Base-by-base conservation (phyloP, 2,113 vertebrate genomes). In the Progne subis region DNA sequence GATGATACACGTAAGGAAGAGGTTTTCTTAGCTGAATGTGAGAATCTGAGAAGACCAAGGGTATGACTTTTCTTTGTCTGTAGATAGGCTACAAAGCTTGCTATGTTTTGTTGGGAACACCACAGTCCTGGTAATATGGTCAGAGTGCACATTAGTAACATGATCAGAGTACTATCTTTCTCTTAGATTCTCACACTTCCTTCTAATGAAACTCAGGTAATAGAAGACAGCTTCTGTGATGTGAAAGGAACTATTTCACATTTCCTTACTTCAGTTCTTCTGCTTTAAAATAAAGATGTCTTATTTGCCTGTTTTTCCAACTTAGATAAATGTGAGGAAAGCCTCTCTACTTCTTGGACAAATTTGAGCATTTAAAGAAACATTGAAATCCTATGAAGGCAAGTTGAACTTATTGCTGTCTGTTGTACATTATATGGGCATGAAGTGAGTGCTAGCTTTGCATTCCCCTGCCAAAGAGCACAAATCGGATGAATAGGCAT, bases 381-480 rank as follows among this genome's bases (percentile, higher is more conserved):
- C 6, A 25, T 3, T 81, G 12, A 59, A 85, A 70, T 23, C 20
- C 12, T 37, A 6, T 64, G 13, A 77, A 72, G 15, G 57, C 8
- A 65, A 14, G 6, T n/a, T 41, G 12, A 55, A 44, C 12, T 44
- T 18, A 6, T 16, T 64, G 12, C 16, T 47, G 2, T 31, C 14
- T 69, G 20, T 26, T 44, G 8, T 26, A 46, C 4, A 47, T 4
- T 29, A 13, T 26, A 29, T 8, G 4, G 21, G 6, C 8, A 24
- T 34, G 10, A 8, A 44, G 7, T 55, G 14, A 43, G 8, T 34
- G 18, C 5, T 44, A 68, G 14, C 21, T 86, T 55, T 64, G 39
- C 46, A 21, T 95, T 95, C 31, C n/a, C 86, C 49, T 90, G 43
- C 53, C 92, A 75, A 83, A 89, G 5, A 59, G 50, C 69, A 88